phyloP scores from a whole-genome alignment of 2,113 vertebrate species.

The Formicarius rufipectus region DNA sequence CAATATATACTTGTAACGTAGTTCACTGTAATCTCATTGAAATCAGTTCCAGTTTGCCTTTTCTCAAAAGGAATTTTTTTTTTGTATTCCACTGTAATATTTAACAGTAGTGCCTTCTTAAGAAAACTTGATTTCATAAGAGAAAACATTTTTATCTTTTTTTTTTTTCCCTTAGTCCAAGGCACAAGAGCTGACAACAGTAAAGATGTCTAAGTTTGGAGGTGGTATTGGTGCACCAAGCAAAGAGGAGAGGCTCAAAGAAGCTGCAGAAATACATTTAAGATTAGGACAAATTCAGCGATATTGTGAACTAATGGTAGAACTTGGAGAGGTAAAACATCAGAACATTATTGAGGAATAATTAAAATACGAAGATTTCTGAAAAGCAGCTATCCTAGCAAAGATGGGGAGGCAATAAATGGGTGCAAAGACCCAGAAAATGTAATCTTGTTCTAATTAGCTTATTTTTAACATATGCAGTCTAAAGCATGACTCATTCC shows the following conservation, averaged over 20 bases:
- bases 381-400: not conserved
- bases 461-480: not conserved
- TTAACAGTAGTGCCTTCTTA: not conserved
- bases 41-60: not conserved
- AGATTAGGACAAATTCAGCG: slow-evolving; percentile 93
- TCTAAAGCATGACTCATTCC: not conserved
- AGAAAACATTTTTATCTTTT: not conserved
- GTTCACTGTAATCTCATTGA: not conserved
- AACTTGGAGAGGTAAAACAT: slow-evolving; percentile 91
- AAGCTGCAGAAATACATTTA: slow-evolving; percentile 94
- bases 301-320: slow-evolving; percentile 98
- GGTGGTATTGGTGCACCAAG: slow-evolving; percentile 94
- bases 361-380: not conserved
- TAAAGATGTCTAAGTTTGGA: slow-evolving; percentile 98
- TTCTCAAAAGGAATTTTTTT: not conserved
- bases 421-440: not conserved
- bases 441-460: not conserved
- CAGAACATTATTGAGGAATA: not conserved
- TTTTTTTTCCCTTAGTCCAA: slow-evolving; percentile 78
- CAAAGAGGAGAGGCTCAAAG: slow-evolving; percentile 93
- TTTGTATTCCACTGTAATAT: not conserved
- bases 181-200: slow-evolving; percentile 95
- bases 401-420: not conserved
- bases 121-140: not conserved
- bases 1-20: not conserved